These are phyloP conservation scores for Panopea generosa DNA, from an alignment of 2,888 invertebrate genomes.

Conservation along the genomic window DNA sequence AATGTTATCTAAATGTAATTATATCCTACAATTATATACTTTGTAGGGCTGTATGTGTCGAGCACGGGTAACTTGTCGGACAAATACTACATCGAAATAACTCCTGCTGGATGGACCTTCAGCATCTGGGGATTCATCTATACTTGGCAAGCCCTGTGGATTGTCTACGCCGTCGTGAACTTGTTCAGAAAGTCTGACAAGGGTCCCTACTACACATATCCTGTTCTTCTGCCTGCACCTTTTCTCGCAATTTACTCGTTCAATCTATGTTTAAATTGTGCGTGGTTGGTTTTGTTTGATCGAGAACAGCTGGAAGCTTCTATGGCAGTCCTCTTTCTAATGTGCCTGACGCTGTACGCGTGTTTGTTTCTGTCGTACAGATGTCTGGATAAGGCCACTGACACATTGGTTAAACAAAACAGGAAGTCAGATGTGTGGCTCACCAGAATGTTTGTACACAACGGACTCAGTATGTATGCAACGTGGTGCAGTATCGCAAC, in stretches of 20 bases:
- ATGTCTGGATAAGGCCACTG: conserved; percentile 66
- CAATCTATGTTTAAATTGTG: conserved; percentile 72
- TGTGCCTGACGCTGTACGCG: conserved; percentile 72
- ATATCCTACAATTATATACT: conserved; percentile 2
- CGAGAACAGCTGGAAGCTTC: conserved; percentile 71
- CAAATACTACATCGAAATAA: conserved; percentile 71
- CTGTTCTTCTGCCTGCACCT: conserved; percentile 71
- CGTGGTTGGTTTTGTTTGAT: conserved; percentile 81
- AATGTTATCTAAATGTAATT: not conserved
- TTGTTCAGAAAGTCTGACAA: conserved; percentile 73
- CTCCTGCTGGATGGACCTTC: conserved; percentile 78
- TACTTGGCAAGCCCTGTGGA: conserved; percentile 76
- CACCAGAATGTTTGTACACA: conserved; percentile 78
- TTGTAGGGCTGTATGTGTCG: conserved; percentile 70
- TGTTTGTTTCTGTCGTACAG: conserved; percentile 71
- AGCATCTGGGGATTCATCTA: conserved; percentile 76
- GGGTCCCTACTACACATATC: conserved; percentile 74
- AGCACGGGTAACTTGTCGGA: conserved; percentile 72
- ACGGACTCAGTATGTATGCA: conserved; percentile 81
- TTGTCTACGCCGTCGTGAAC: conserved; percentile 73
- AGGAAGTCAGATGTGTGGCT: conserved; percentile 78
- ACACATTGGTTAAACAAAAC: conserved; percentile 64
- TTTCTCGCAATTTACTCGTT: conserved; percentile 70
- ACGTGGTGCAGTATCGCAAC: conserved; percentile 81
- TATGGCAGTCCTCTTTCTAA: conserved; percentile 63